Evolutionary conservation across 2,113 vertebrate species (phyloP).

Genomic region (Callocephalon fimbriatum): DNA sequence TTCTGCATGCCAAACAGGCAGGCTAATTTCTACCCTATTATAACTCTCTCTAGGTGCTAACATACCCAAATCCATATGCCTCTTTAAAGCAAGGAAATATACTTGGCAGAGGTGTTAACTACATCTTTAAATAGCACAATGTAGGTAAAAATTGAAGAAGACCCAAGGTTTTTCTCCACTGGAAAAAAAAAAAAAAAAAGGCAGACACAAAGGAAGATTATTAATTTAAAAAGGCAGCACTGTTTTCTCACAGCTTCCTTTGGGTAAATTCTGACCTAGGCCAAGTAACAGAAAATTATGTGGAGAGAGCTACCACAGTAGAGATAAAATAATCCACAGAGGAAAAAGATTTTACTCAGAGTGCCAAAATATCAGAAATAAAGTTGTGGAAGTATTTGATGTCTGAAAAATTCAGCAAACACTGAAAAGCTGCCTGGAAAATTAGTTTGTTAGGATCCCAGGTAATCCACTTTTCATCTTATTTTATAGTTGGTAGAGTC

Average conservation of each 20-base stretch:
- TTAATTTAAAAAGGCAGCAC: not conserved
- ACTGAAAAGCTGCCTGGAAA: not conserved
- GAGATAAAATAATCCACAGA: not conserved
- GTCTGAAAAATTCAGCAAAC: not conserved
- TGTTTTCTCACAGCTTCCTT: not conserved
- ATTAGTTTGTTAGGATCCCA: not conserved
- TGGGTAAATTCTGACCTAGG: not conserved
- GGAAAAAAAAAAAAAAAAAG: not conserved
- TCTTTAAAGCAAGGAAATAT: not conserved
- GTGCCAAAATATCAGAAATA: not conserved
- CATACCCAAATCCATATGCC: not conserved
- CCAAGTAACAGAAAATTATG: not conserved
- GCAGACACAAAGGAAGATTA: not conserved
- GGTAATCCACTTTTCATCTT: not conserved
- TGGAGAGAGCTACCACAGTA: not conserved
- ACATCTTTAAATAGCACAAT: not conserved
- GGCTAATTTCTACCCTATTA: not conserved
- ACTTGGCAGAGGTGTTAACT: not conserved
- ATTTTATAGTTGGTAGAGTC: not conserved
- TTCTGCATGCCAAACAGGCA: not conserved
- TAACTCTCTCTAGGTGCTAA: not conserved
- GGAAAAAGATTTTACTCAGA: not conserved
- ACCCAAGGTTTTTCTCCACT: not conserved
- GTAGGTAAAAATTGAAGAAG: not conserved
- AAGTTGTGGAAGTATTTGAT: not conserved